A percentile compares a stretch with the other conserved stretches of the same genome.
Evolutionary conservation across 2,888 invertebrate species (phyloP).

Genomic region (Hydrotaea diabolus): DNA sequence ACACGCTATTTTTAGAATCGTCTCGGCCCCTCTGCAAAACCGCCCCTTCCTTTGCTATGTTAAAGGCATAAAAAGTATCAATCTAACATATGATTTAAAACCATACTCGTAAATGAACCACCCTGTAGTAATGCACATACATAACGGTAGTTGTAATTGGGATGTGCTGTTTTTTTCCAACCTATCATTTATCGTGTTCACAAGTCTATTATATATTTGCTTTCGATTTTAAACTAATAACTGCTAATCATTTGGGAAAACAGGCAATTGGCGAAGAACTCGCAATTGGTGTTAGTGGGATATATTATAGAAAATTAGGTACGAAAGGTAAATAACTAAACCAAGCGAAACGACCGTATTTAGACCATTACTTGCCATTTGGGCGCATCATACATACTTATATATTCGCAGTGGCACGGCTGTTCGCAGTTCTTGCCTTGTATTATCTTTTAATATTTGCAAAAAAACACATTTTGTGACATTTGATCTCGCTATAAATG

Average conservation of each 20-base stretch:
- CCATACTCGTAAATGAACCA: no score
- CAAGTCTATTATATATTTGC: slow-evolving; percentile 31
- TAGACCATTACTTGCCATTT: not conserved
- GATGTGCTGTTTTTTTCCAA: not conserved
- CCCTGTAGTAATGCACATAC: no score
- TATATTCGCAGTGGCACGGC: no score
- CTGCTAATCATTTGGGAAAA: slow-evolving; percentile 60
- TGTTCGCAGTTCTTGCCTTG: no score
- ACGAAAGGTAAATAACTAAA: not conserved
- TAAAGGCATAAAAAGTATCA: no score
- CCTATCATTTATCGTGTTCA: not conserved
- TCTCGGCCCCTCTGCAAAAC: no score
- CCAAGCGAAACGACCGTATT: not conserved
- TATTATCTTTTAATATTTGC: no score
- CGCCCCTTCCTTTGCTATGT: no score
- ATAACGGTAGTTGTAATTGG: no score
- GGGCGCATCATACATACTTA: not conserved
- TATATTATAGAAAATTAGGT: not conserved
- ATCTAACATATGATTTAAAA: no score
- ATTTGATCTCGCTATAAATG: not conserved
- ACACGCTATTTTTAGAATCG: no score
- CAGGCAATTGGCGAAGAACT: slow-evolving; percentile 6
- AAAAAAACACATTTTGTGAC: not conserved
- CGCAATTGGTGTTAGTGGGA: slow-evolving; percentile 40
- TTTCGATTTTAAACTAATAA: slow-evolving; percentile 32